phyloP scores from a whole-genome alignment of 2,888 invertebrate species.

The Ophion costatus region DNA sequence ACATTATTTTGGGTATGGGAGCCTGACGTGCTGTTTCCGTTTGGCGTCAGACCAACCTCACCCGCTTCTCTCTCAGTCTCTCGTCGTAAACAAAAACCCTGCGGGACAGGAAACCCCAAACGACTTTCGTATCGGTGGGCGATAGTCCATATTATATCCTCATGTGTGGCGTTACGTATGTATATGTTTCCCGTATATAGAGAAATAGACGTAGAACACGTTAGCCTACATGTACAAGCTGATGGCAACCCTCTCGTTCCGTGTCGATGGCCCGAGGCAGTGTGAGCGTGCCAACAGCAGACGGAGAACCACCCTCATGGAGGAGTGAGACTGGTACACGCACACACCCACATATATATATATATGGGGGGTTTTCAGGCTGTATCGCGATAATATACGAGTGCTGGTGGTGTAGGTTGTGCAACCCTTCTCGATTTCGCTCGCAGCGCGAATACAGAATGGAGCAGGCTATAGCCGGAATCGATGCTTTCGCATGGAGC shows the following conservation, averaged over 20 bases:
- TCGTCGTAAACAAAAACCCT: conserved; percentile 40
- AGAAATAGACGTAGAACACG: conserved; percentile 45
- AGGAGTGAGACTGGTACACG: not conserved
- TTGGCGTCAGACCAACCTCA: conserved; percentile 21
- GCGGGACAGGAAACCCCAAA: conserved; percentile 61
- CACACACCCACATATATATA: not conserved
- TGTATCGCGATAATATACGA: conserved; percentile 61
- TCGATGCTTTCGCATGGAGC: conserved; percentile 29
- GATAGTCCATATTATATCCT: conserved; percentile 61
- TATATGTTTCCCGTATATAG: conserved; percentile 21
- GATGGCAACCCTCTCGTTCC: conserved; percentile 59
- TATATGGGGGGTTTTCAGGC: conserved; percentile 34
- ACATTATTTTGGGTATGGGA: not conserved
- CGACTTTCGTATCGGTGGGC: conserved; percentile 61
- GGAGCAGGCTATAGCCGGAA: conserved; percentile 31
- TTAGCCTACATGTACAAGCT: conserved; percentile 35
- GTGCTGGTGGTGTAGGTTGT: conserved; percentile 56
- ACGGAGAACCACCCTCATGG: conserved; percentile 35
- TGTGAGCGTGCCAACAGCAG: conserved; percentile 60
- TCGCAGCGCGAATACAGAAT: conserved; percentile 48
- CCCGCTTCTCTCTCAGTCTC: conserved; percentile 5
- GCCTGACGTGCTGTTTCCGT: conserved; percentile 26
- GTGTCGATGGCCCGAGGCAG: conserved; percentile 62
- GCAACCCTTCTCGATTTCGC: conserved; percentile 67
- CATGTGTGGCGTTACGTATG: conserved; percentile 37